Evolutionary conservation across 2,113 vertebrate genomes (phyloP), one percentile per base, ranked within the genome.

Genomic region (Urocitellus parryii): DNA sequence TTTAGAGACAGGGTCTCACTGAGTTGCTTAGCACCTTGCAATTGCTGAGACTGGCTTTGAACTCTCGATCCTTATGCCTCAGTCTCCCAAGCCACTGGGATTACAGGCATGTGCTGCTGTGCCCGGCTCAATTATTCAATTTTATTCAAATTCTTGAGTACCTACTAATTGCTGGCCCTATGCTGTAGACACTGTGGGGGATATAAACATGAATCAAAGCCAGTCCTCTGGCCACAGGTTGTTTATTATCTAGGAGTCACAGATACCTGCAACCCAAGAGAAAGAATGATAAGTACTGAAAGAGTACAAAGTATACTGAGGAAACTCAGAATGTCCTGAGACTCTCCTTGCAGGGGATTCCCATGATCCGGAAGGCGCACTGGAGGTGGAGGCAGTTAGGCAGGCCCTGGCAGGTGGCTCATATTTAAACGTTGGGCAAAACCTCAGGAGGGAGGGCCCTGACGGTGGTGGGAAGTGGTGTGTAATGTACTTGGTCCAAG

Each of bases 161-260:
- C 74, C 37, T 53, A 45, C 84, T 61, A 74, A 37, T 25, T n/a
- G 18, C 73, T 34, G 83, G 39, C 80, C 68, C 29, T 61, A 0
- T 87, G 95, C 63, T 70, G 0, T 80, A 18, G 48, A 39, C n/a
- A 3, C 29, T n/a, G 24, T 45, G 56, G 85, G 81, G 73, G 37
- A 25, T 42, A 73, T 32, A 53, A 61, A 91, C 90, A 72, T 61
- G 88, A 78, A 53, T 81, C 63, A 91, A 70, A 90, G 77, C 81
- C 12, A 16, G 45, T 48, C 42, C 56, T 78, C 83, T 63, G 90
- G 87, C 79, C 32, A 29, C 68, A 22, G 81, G 45, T n/a, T 97
- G 42, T 89, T 97, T 85, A 92, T 92, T 91, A 65, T 76, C 56
- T 65, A 39, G 88, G 56, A 48, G 37, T 95, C 91, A 80, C 45